A percentile compares a stretch with the other conserved stretches of the same genome.
These are phyloP conservation scores for Orthosia incerta DNA, from an alignment of 2,888 invertebrate species.

Conservation along the genomic window DNA sequence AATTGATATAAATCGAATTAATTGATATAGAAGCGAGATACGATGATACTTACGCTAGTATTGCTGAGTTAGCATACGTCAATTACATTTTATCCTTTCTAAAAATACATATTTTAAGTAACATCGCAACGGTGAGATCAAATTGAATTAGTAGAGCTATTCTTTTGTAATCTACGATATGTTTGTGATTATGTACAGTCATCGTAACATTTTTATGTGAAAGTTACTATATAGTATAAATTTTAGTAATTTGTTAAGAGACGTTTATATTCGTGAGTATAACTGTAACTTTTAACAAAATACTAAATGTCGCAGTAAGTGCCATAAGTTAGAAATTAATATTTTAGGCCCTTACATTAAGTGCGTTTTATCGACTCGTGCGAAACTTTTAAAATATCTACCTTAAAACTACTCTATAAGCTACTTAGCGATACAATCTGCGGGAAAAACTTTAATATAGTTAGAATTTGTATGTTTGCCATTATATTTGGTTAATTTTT, in stretches of 20 bases:
- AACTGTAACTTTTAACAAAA: slow-evolving; percentile 23
- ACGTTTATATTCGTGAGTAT: background rate
- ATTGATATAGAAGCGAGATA: slow-evolving; percentile 77
- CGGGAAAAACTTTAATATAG: slow-evolving; percentile 38
- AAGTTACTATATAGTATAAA: slow-evolving; percentile 27
- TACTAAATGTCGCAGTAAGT: slow-evolving; percentile 68
- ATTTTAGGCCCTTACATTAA: slow-evolving; percentile 80
- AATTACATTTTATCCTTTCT: slow-evolving; percentile 63
- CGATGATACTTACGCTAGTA: slow-evolving; percentile 79
- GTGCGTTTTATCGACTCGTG: slow-evolving; percentile 62
- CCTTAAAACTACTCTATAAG: slow-evolving; percentile 48
- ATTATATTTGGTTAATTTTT: slow-evolving; percentile 38
- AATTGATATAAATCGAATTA: slow-evolving; percentile 81
- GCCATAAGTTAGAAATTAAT: slow-evolving; percentile 77
- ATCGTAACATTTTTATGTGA: slow-evolving; percentile 27
- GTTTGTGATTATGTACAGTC: slow-evolving; percentile 56
- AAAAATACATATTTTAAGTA: slow-evolving; percentile 67
- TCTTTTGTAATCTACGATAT: slow-evolving; percentile 37
- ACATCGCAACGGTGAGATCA: slow-evolving; percentile 44
- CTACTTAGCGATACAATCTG: slow-evolving; percentile 56
- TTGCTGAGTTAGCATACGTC: slow-evolving; percentile 83
- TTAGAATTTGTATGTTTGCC: slow-evolving; percentile 29
- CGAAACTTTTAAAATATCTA: slow-evolving; percentile 53
- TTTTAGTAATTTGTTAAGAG: slow-evolving; percentile 40
- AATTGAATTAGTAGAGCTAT: slow-evolving; percentile 37